phyloP scores from a whole-genome alignment of 2,888 invertebrate species.

The Mayetiola destructor region DNA sequence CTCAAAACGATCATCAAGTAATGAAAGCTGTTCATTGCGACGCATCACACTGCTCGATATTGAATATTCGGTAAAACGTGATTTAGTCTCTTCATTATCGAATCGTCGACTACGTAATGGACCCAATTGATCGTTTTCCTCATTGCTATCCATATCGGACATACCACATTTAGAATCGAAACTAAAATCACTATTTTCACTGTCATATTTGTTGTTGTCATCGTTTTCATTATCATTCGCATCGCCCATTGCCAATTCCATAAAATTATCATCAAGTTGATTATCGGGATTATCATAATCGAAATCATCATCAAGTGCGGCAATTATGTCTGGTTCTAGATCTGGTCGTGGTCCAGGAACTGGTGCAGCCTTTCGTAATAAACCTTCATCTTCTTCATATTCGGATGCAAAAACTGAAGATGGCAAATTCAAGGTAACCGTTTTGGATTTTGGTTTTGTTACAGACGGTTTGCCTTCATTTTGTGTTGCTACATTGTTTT shows the following conservation, averaged over 20 bases:
- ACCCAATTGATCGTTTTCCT: conserved; percentile 30
- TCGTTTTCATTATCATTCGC: conserved; percentile 23
- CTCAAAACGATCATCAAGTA: conserved; percentile 81
- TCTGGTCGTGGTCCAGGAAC: conserved; percentile 46
- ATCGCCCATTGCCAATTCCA: conserved; percentile 49
- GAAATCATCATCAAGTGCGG: conserved; percentile 87
- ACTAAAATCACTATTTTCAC: neutral
- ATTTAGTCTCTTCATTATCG: conserved; percentile 61
- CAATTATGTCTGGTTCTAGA: conserved; percentile 83
- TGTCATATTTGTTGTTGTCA: conserved; percentile 18
- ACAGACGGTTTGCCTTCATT: conserved; percentile 21
- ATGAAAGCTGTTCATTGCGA: conserved; percentile 64
- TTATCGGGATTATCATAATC: conserved; percentile 71
- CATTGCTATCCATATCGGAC: conserved; percentile 15
- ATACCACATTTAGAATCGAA: conserved; percentile 20
- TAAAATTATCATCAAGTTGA: conserved; percentile 82
- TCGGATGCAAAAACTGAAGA: conserved; percentile 80
- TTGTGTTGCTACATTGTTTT: conserved; percentile 18
- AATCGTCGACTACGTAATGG: conserved; percentile 36
- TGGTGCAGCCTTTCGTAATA: conserved; percentile 33
- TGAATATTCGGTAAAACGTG: conserved; percentile 83
- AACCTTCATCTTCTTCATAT: conserved; percentile 69
- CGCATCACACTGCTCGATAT: conserved; percentile 82
- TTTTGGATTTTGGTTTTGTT: conserved; percentile 23
- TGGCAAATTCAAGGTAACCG: conserved; percentile 44